phyloP scores from a whole-genome alignment of 2,888 invertebrate species.

The Erpobdella octoculata region DNA sequence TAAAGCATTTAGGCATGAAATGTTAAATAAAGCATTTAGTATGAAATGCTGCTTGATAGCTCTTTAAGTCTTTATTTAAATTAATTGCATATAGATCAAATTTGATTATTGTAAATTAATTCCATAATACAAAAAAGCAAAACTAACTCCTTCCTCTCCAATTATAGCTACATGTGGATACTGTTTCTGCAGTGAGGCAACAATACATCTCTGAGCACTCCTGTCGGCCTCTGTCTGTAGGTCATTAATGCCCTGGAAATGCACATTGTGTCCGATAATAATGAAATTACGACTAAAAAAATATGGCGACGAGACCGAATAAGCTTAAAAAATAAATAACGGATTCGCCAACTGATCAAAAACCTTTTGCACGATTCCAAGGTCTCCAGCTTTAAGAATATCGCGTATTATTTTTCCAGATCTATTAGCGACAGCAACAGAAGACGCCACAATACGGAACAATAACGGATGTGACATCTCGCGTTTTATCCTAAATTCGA shows the following conservation, averaged over 20 bases:
- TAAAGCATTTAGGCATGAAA: neutral
- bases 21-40: too few relatives aligned
- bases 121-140: neutral
- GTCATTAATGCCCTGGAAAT: constrained; percentile 66
- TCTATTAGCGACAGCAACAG: constrained; percentile 68
- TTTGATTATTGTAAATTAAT: neutral
- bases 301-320: neutral
- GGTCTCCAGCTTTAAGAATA: constrained; percentile 76
- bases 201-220: constrained; percentile 83
- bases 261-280: too few relatives aligned
- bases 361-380: constrained; percentile 82
- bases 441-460: constrained; percentile 63
- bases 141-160: constrained; percentile 66
- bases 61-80: constrained; percentile 5
- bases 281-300: neutral
- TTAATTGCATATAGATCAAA: neutral
- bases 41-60: too few relatives aligned
- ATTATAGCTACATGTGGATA: constrained; percentile 61
- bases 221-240: constrained; percentile 96
- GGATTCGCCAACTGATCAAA: too few relatives aligned
- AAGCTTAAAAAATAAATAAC: neutral
- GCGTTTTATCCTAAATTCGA: too few relatives aligned
- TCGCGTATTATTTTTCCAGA: constrained; percentile 85
- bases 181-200: constrained; percentile 72
- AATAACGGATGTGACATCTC: constrained; percentile 31